phyloP scores from a whole-genome alignment of 1,140 invertebrate genomes.

The Brachionus asplanchnoidis region DNA sequence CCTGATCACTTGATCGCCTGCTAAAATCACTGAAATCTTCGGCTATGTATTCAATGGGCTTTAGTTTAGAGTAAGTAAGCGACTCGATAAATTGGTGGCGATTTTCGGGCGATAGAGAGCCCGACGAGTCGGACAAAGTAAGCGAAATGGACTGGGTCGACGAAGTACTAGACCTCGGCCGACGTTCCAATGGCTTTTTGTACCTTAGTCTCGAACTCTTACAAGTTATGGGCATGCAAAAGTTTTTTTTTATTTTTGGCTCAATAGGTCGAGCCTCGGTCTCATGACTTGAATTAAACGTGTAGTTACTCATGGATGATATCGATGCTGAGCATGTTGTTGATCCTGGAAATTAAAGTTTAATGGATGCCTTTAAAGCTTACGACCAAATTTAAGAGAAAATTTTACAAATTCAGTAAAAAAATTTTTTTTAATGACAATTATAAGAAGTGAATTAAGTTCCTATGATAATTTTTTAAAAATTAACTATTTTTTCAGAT shows the following conservation, averaged over 20 bases:
- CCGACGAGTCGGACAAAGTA: background rate
- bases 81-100: background rate
- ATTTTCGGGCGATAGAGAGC: background rate
- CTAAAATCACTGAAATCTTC: conserved; percentile 28
- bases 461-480: too few relatives aligned
- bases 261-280: background rate
- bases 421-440: too few relatives aligned
- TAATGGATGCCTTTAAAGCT: too few relatives aligned
- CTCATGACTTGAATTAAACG: background rate
- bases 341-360: background rate
- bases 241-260: conserved; percentile 3
- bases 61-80: background rate
- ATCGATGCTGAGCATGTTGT: conserved; percentile 1
- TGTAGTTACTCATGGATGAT: conserved; percentile 1
- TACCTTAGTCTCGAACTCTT: conserved; percentile 1
- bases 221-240: background rate
- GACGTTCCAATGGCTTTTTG: background rate
- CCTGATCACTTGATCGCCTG: background rate
- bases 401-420: too few relatives aligned
- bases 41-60: conserved; percentile 13
- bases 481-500: too few relatives aligned
- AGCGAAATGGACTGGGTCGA: background rate
- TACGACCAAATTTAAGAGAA: too few relatives aligned
- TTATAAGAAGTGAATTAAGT: too few relatives aligned
- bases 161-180: background rate